Percentiles rank a stretch among this genome's conserved stretches.
phyloP scores from a whole-genome alignment of 2,888 invertebrate species.

The Maniola hyperantus region DNA sequence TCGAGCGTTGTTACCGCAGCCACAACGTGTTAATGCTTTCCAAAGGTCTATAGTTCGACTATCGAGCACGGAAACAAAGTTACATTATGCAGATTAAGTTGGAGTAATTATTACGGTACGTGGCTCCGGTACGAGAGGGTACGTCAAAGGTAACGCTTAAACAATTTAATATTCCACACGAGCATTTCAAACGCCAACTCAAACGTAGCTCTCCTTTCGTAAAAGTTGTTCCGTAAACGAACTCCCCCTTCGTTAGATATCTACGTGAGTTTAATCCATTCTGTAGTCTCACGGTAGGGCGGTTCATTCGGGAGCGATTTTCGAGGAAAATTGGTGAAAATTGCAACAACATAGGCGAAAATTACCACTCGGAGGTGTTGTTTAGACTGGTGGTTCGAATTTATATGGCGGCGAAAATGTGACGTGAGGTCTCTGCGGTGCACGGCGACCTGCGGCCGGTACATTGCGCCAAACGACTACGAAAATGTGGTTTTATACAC shows the following conservation, averaged over 20 bases:
- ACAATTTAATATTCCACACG: slow-evolving; percentile 82
- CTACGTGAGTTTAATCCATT: slow-evolving; percentile 82
- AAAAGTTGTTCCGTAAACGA: slow-evolving; percentile 79
- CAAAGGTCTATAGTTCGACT: slow-evolving; percentile 39
- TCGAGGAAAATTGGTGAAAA: slow-evolving; percentile 76
- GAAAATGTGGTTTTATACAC: slow-evolving; percentile 45
- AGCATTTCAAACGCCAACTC: slow-evolving; percentile 78
- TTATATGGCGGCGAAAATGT: slow-evolving; percentile 65
- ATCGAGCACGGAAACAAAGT: slow-evolving; percentile 56
- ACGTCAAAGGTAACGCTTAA: slow-evolving; percentile 78
- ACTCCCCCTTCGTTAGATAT: slow-evolving; percentile 79
- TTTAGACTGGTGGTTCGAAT: slow-evolving; percentile 65
- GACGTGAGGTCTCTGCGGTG: slow-evolving; percentile 57
- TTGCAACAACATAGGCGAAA: slow-evolving; percentile 78
- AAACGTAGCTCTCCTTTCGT: slow-evolving; percentile 76
- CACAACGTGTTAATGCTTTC: slow-evolving; percentile 47
- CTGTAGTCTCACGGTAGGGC: slow-evolving; percentile 55
- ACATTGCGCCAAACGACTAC: slow-evolving; percentile 41
- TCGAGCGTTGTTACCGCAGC: slow-evolving; percentile 45
- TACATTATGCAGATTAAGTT: slow-evolving; percentile 67
- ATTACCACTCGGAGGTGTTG: slow-evolving; percentile 76
- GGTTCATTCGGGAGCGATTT: slow-evolving; percentile 68
- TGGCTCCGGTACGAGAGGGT: slow-evolving; percentile 60
- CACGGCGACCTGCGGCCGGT: slow-evolving; percentile 42
- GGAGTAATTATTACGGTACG: slow-evolving; percentile 72